Evolutionary conservation across 1,140 invertebrate genomes (phyloP).

Genomic region (Harpegnathos saltator): DNA sequence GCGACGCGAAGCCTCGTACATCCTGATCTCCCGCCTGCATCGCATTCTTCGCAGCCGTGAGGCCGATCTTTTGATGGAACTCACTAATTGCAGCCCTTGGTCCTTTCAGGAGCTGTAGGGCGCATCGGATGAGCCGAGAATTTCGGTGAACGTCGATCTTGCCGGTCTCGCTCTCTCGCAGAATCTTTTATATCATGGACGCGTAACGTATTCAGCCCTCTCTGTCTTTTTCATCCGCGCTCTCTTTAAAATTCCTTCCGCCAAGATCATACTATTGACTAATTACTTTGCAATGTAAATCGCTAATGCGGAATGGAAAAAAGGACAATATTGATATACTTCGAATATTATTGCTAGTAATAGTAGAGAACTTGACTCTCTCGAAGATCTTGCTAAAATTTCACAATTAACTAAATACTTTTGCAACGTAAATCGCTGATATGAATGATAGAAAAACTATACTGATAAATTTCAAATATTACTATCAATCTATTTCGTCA

Average conservation of each 20-base stretch:
- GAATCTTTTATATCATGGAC: neutral
- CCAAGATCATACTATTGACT: no score
- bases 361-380: no score
- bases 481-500: no score
- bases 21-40: neutral
- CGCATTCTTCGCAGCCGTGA: slow-evolving; percentile 12
- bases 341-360: no score
- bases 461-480: no score
- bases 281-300: no score
- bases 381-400: no score
- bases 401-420: no score
- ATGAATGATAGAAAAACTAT: no score
- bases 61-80: slow-evolving; percentile 45
- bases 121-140: neutral
- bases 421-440: no score
- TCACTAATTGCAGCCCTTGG: slow-evolving; percentile 59
- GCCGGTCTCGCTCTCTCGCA: neutral
- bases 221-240: neutral
- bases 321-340: neutral
- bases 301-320: no score
- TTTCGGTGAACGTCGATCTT: neutral
- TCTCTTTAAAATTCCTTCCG: neutral
- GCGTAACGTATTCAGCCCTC: neutral
- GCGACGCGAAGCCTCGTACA: slow-evolving; percentile 4
- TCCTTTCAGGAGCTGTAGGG: slow-evolving; percentile 9